Evolutionary conservation across 23 tunicate genomes (phyloP).

Genomic region (Aplidium turbinatum): DNA sequence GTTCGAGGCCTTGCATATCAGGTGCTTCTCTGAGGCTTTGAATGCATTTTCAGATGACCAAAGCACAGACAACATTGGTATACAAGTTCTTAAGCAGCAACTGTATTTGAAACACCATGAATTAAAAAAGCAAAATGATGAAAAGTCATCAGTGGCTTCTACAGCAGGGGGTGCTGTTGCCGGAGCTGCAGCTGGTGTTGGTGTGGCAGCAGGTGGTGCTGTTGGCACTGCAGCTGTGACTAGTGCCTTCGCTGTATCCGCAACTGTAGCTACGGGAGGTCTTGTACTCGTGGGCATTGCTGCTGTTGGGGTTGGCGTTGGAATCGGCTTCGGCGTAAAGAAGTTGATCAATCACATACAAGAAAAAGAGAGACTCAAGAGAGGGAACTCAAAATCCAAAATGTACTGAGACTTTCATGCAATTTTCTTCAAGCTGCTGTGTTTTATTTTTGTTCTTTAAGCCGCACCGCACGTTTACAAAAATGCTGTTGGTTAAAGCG

Average conservation of each 20-base stretch:
- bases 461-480: too few relatives aligned
- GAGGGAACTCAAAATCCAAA: too few relatives aligned
- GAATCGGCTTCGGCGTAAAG: slow-evolving; percentile 20
- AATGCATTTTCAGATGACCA: slow-evolving; percentile 2
- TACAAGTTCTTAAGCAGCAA: neutral
- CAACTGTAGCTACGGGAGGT: slow-evolving; percentile 9
- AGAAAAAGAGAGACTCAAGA: too few relatives aligned
- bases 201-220: slow-evolving; percentile 16
- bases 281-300: slow-evolving; percentile 18
- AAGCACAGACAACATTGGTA: neutral
- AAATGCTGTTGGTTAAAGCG: too few relatives aligned
- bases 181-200: slow-evolving; percentile 4
- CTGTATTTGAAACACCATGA: neutral
- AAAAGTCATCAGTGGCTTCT: slow-evolving; percentile 2
- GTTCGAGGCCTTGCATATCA: too few relatives aligned
- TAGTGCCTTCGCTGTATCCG: slow-evolving; percentile 2
- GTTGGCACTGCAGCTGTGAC: slow-evolving; percentile 10
- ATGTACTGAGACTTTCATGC: too few relatives aligned
- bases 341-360: neutral
- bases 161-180: slow-evolving; percentile 11
- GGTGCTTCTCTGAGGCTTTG: too few relatives aligned
- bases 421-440: too few relatives aligned
- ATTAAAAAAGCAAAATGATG: slow-evolving; percentile 1
- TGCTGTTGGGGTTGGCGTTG: slow-evolving; percentile 25
- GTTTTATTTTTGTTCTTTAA: too few relatives aligned